phyloP scores from a whole-genome alignment of 2,888 invertebrate genomes.

The Rhingia campestris region DNA sequence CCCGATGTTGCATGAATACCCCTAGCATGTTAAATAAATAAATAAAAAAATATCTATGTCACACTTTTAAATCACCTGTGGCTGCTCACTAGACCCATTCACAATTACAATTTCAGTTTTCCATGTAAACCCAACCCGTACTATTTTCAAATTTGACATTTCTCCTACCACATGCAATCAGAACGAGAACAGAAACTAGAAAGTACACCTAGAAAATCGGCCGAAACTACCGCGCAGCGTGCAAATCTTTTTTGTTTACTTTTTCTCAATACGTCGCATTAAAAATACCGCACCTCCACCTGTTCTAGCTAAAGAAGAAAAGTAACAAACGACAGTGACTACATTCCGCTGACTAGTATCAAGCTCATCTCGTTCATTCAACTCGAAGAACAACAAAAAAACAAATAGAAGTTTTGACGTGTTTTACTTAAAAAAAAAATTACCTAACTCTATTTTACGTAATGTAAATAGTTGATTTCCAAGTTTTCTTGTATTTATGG shows the following conservation, averaged over 20 bases:
- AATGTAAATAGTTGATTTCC: constrained; percentile 50
- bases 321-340: constrained; percentile 6
- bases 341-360: constrained; percentile 43
- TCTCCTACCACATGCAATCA: constrained; percentile 17
- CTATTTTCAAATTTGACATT: constrained; percentile 25
- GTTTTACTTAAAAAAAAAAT: neutral
- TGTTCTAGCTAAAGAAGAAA: constrained; percentile 37
- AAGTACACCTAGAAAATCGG: constrained; percentile 31
- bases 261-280: constrained; percentile 55
- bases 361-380: constrained; percentile 24
- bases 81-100: neutral
- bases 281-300: constrained; percentile 44
- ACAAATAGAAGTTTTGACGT: no score
- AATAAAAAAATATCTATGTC: no score
- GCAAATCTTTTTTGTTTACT: constrained; percentile 66
- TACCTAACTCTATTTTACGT: constrained; percentile 49
- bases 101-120: neutral
- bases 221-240: constrained; percentile 54
- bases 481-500: constrained; percentile 82
- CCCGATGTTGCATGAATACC: no score
- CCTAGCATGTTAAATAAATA: no score
- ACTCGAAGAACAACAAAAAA: neutral
- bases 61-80: neutral
- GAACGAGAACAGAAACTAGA: constrained; percentile 49
- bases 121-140: constrained; percentile 14